phyloP scores from a whole-genome alignment of 2,113 vertebrate genomes.

The Galemys pyrenaicus region DNA sequence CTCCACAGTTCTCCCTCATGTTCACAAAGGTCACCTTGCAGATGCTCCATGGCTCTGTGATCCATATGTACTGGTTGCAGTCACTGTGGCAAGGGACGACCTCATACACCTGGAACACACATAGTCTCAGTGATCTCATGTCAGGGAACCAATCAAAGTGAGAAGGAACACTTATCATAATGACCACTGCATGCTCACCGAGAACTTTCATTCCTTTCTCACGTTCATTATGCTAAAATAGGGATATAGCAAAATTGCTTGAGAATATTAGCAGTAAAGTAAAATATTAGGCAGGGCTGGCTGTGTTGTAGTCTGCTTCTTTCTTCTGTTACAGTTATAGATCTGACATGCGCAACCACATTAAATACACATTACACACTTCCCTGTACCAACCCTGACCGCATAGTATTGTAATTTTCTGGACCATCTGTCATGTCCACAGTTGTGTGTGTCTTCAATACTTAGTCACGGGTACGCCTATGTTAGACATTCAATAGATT shows the following conservation, averaged over 20 bases:
- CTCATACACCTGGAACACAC: constrained; percentile 93
- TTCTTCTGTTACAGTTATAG: rapidly evolving
- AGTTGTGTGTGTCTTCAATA: neutral
- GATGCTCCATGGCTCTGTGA: constrained; percentile 95
- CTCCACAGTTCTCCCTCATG: constrained; percentile 95
- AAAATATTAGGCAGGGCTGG: neutral
- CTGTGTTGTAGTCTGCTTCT: no score
- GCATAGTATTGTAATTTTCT: neutral
- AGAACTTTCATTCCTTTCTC: neutral
- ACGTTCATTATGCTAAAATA: neutral
- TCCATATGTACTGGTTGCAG: constrained; percentile 95
- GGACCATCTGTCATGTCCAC: neutral
- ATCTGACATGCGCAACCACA: neutral
- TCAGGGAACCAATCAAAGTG: neutral
- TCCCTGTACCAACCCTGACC: neutral
- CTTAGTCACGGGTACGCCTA: neutral
- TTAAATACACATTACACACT: rapidly evolving
- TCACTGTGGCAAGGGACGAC: constrained; percentile 97
- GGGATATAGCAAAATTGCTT: neutral
- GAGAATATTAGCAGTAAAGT: neutral
- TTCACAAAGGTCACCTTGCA: constrained; percentile 98
- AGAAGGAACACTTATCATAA: neutral
- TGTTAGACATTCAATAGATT: neutral
- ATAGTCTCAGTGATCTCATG: neutral
- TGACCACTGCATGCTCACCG: rapidly evolving